Base-by-base conservation (phyloP, 2,888 invertebrate genomes). In the Tinea pellionella region DNA sequence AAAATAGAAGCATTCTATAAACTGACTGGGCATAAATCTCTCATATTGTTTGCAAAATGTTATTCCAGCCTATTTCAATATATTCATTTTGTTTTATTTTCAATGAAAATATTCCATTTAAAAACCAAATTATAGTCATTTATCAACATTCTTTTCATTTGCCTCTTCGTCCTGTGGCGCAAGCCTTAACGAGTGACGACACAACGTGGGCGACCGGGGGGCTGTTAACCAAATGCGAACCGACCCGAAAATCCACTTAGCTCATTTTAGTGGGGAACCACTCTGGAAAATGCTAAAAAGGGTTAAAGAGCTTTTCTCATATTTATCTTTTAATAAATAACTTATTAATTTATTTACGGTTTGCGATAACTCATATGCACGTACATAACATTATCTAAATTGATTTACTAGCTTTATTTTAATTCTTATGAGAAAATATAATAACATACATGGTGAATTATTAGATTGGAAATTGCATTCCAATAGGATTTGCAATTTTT, bases 241-340 rank as follows among this genome's bases (percentile, higher is more conserved):
- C 69, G 70, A 83, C 81, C 82, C 80, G 80, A 78, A 82, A 83
- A 85, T 79, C 81, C 81, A 86, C 86, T 86, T 82, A 86, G 77
- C 73, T 66, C 61, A 56, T 61, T 61, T 56, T 57, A 57, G 55
- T 30, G 19, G 61, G 32, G 42, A 57, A 15, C 56, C 51, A 37
- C 60, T 60, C 51, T 60, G 60, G 51, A 60, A 61, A 61, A 61
- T 61, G 61, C 47, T 41, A 29, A 57, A 43, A 60, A 41, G 43
- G 59, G 43, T 24, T 59, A 59, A 43, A 59, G 59, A 43, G 59
- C 24, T 15, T 24, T 51, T 53, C 47, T 15, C 47, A 47, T 47
- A 47, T 47, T 47, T 47, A 47, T 47, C 47, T 47, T 47, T 47
- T 47, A 9, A 47, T 47, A 47, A 47, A 47, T 47, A 47, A 37